phyloP scores from a whole-genome alignment of 2,888 invertebrate species.

The Leuctra nigra region DNA sequence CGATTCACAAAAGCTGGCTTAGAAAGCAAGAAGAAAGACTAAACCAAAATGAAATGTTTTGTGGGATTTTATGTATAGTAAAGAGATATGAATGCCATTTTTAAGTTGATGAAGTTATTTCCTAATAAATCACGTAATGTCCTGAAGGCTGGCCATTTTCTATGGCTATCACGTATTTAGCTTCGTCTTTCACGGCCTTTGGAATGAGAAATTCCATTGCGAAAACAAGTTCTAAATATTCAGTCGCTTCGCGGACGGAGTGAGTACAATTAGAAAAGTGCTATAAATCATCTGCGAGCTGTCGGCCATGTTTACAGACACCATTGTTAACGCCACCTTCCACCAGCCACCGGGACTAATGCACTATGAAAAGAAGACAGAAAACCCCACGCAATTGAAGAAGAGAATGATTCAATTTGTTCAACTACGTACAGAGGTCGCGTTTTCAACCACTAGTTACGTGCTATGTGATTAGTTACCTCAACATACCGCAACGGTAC shows the following conservation, averaged over 20 bases:
- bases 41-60: neutral
- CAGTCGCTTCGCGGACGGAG: neutral
- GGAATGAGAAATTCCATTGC: conserved; percentile 15
- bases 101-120: conserved; percentile 6
- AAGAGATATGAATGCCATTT: neutral
- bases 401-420: too few species aligned
- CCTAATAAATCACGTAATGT: conserved; percentile 6
- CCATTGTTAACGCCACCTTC: conserved; percentile 14
- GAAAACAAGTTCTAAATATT: conserved; percentile 18
- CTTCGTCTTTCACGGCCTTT: neutral
- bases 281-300: conserved; percentile 17
- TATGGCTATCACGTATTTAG: conserved; percentile 13
- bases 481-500: too few species aligned
- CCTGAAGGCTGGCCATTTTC: neutral
- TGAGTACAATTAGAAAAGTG: conserved; percentile 19
- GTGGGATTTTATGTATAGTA: neutral
- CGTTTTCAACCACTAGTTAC: too few species aligned
- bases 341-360: neutral
- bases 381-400: too few species aligned
- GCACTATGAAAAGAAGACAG: too few species aligned
- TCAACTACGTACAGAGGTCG: too few species aligned
- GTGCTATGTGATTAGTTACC: too few species aligned
- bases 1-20: neutral
- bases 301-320: conserved; percentile 9
- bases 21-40: neutral